Evolutionary conservation across 2,888 invertebrate species (phyloP).

Genomic region (Flexamia atlantica): DNA sequence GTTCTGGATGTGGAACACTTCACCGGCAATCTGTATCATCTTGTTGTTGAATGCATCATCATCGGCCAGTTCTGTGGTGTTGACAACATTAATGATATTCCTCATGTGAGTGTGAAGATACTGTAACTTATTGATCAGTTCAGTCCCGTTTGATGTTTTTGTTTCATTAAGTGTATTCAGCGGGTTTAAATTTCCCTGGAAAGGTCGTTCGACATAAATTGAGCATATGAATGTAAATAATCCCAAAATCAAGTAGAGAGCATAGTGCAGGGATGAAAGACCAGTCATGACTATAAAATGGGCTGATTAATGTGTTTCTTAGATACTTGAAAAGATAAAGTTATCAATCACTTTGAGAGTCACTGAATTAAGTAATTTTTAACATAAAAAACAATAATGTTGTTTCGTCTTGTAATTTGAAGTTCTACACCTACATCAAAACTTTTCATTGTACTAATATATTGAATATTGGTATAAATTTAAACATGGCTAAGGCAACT

Average conservation of each 20-base stretch:
- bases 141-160: neutral
- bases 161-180: neutral
- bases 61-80: constrained; percentile 22
- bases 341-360: neutral
- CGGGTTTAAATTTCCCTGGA: neutral
- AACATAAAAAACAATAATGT: too few species aligned
- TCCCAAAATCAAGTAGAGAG: neutral
- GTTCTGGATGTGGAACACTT: constrained; percentile 17
- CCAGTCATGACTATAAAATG: neutral
- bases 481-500: too few species aligned
- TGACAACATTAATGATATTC: constrained; percentile 24
- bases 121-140: neutral
- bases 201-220: neutral
- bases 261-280: neutral
- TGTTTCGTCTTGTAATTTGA: too few species aligned
- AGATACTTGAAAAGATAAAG: too few species aligned
- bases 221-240: neutral
- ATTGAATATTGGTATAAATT: too few species aligned
- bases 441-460: too few species aligned
- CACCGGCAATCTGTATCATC: constrained; percentile 19
- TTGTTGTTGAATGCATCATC: constrained; percentile 26
- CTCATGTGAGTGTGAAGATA: neutral
- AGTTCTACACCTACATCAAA: too few species aligned
- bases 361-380: neutral
- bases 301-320: too few species aligned